Percentiles rank a stretch among this genome's conserved stretches.
phyloP scores from a whole-genome alignment of 2,797 vertebrate genomes.

The Mionectes olivaceus region DNA sequence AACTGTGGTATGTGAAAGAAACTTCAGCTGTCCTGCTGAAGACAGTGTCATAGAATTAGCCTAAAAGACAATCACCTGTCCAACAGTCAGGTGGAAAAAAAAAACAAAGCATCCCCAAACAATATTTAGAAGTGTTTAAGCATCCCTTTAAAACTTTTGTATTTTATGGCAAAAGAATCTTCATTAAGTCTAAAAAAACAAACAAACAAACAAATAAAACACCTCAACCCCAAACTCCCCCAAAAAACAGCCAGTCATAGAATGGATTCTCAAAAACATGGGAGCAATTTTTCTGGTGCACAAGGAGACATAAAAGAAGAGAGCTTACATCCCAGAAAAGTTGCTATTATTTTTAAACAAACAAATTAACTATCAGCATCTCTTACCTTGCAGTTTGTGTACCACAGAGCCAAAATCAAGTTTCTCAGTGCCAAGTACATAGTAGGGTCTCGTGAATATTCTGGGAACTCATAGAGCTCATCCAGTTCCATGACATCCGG shows the following conservation, averaged over 20 bases:
- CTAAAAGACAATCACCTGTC: not conserved
- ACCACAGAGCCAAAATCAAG: slow-evolving; percentile 94
- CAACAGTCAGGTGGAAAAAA: not conserved
- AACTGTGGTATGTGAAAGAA: not conserved
- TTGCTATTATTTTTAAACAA: not conserved
- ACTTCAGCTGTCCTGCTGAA: not conserved
- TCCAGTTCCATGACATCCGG: slow-evolving; percentile 99
- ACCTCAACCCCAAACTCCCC: not conserved
- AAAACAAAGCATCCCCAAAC: not conserved
- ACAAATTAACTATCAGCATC: not conserved
- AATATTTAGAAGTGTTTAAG: not conserved
- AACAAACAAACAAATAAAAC: not conserved
- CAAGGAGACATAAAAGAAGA: not conserved
- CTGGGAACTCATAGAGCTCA: slow-evolving; percentile 98
- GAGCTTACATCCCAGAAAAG: not conserved
- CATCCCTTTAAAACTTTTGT: not conserved
- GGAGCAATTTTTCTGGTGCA: not conserved
- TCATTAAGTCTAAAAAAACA: not conserved
- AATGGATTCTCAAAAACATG: not conserved
- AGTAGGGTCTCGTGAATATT: slow-evolving; percentile 96
- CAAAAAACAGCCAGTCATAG: not conserved
- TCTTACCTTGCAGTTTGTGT: slow-evolving; percentile 91
- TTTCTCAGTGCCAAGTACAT: slow-evolving; percentile 97
- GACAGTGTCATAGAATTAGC: not conserved
- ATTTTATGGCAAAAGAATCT: not conserved